Evolutionary conservation across 2,888 invertebrate species (phyloP), one percentile per base, ranked within the genome.

Genomic region (Eristalis tenax): DNA sequence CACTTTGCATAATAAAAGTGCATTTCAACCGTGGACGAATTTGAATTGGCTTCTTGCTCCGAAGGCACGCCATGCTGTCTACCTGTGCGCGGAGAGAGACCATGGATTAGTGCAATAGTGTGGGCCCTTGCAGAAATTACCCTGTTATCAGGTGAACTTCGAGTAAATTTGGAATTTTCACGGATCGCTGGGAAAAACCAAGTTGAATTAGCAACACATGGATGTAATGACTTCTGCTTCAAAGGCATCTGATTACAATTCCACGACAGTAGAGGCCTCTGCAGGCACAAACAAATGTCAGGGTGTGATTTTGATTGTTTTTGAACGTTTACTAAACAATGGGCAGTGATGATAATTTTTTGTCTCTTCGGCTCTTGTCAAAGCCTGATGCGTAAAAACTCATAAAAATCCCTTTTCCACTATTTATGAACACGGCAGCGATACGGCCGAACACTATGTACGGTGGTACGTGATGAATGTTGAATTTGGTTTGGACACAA

Each of bases 1-100:
- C 73, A 68, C 80, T 84, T 84, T 84, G 71, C 84, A 84, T 84
- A 84, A 84, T 80, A 84, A 84, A 84, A 84, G 26, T 23, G 4
- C 26, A 15, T 23, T 26, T 59, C 43, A 56, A 26, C 32, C 56
- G 22, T 40, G 57, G 43, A 66, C 57, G 23, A 61, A 66, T 79
- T 69, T 79, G 79, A 80, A 79, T 84, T 84, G 84, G 84, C 80
- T 80, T 79, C 71, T 71, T 77, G 76, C 71, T 61, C 63, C 23
- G 69, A 28, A 64, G 56, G 10, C 13, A 8, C 56, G 56, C 23
- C 38, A n/a, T 1, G 10, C 35, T 56, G 32, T 15, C 82, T 78
- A 83, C 83, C 83, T 83, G 83, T 69, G 10, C 38, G 11, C 11
- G 10, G 32, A 26, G n/a, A 28, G 65, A 50, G 68, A 18, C 68